These are phyloP conservation scores for Manduca sexta DNA, from an alignment of 1,140 invertebrate species.

Conservation along the genomic window DNA sequence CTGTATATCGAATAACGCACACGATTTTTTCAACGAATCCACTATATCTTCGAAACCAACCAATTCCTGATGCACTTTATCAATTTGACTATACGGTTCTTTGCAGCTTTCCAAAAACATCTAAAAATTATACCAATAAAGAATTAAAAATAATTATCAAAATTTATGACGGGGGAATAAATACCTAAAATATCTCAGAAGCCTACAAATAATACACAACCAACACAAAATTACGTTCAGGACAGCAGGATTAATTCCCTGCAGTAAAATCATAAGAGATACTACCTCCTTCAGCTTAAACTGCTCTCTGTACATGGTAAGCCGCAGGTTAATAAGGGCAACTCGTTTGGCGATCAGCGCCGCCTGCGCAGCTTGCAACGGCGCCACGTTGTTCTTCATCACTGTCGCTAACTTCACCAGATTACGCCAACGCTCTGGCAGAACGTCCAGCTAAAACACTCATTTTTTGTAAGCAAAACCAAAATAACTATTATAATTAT, in stretches of 20 bases:
- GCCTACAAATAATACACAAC: too few species aligned
- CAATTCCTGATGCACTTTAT: conserved; percentile 82
- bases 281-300: conserved; percentile 74
- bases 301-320: conserved; percentile 83
- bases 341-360: conserved; percentile 77
- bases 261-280: too few species aligned
- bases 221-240: too few species aligned
- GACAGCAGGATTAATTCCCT: too few species aligned
- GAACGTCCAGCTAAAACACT: conserved; percentile 74
- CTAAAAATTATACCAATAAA: too few species aligned
- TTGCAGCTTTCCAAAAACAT: conserved; percentile 83
- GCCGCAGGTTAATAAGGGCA: conserved; percentile 85
- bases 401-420: conserved; percentile 88
- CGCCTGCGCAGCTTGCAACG: conserved; percentile 79
- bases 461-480: too few species aligned
- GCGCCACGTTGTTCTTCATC: conserved; percentile 90
- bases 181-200: too few species aligned
- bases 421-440: conserved; percentile 91
- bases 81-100: conserved; percentile 83
- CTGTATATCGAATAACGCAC: conserved; percentile 89
- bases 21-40: conserved; percentile 80
- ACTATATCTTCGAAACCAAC: conserved; percentile 81
- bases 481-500: too few species aligned
- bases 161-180: too few species aligned
- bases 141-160: too few species aligned